phyloP scores from a whole-genome alignment of 1,140 invertebrate species.

The Atta texana region DNA sequence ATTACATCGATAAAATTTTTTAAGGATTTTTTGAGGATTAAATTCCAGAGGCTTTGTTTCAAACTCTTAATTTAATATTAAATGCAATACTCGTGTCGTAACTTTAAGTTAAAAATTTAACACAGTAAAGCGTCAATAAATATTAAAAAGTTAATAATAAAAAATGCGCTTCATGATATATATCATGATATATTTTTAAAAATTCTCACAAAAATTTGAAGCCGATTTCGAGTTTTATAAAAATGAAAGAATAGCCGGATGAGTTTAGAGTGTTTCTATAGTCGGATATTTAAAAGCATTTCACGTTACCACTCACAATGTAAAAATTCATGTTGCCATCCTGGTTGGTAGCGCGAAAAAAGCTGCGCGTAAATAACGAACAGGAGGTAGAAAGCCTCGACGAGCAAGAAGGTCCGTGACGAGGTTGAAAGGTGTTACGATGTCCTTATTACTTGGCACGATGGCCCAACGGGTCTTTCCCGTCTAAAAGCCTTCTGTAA shows the following conservation, averaged over 20 bases:
- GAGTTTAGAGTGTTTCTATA: background rate
- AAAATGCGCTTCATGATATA: background rate
- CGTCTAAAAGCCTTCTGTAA: slow-evolving; percentile 67
- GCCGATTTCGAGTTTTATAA: background rate
- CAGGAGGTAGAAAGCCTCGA: slow-evolving; percentile 23
- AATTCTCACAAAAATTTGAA: background rate
- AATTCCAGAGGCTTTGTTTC: background rate
- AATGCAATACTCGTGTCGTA: background rate
- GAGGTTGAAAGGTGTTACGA: slow-evolving; percentile 49
- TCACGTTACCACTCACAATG: slow-evolving; percentile 20
- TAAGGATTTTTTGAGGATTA: background rate
- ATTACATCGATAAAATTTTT: background rate
- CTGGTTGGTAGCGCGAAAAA: slow-evolving; percentile 21
- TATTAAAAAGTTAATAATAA: background rate
- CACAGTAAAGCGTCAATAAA: background rate
- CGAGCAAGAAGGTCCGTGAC: background rate
- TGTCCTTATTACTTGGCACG: slow-evolving; percentile 68
- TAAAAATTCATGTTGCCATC: slow-evolving; percentile 25
- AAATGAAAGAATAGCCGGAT: background rate
- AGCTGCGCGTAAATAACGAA: slow-evolving; percentile 43
- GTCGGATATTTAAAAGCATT: slow-evolving; percentile 35
- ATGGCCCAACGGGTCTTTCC: slow-evolving; percentile 42
- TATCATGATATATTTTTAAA: background rate
- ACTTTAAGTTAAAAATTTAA: background rate
- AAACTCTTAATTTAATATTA: slow-evolving; percentile 8